Conservation (phyloP, 2,888 invertebrate genomes). For the Tubulanus polymorphus region DNA sequence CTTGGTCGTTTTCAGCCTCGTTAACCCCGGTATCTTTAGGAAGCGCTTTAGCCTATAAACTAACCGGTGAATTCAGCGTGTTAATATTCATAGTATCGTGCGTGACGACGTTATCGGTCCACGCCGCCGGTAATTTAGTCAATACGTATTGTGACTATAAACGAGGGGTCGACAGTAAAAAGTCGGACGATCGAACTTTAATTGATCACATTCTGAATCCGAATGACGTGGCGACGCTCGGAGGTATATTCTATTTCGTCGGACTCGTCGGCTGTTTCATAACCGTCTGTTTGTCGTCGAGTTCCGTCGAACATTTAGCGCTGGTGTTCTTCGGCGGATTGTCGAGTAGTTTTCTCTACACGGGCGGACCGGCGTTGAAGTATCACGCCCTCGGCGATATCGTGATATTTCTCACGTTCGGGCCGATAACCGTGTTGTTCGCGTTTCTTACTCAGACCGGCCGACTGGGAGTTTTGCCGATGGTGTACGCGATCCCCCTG, state of each 20-base stretch:
- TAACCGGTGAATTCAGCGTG: conserved; percentile 68
- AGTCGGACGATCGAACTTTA: conserved; percentile 84
- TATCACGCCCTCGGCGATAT: conserved; percentile 94
- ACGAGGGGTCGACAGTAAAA: conserved; percentile 83
- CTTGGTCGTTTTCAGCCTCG: conserved; percentile 91
- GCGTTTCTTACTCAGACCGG: conserved; percentile 92
- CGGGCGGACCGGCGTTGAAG: conserved; percentile 91
- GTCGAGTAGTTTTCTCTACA: conserved; percentile 93
- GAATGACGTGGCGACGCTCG: conserved; percentile 80
- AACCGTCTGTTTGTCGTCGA: conserved; percentile 75
- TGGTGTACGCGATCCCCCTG: conserved; percentile 88
- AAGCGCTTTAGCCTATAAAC: conserved; percentile 81
- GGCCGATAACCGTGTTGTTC: conserved; percentile 88
- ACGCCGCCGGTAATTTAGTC: conserved; percentile 93
- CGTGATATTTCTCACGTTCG: conserved; percentile 85
- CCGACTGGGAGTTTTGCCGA: conserved; percentile 77
- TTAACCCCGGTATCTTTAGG: conserved; percentile 86
- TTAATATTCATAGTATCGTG: conserved; percentile 69
- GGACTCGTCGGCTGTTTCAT: conserved; percentile 81
- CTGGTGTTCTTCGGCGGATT: conserved; percentile 91
- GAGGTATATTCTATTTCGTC: conserved; percentile 79
- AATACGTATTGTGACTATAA: conserved; percentile 95
- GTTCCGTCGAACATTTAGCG: conserved; percentile 90
- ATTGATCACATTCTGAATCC: conserved; percentile 87
- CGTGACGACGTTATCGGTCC: conserved; percentile 83